Base-by-base conservation (phyloP, 2,113 vertebrate species). In the Orthonyx spaldingii region DNA sequence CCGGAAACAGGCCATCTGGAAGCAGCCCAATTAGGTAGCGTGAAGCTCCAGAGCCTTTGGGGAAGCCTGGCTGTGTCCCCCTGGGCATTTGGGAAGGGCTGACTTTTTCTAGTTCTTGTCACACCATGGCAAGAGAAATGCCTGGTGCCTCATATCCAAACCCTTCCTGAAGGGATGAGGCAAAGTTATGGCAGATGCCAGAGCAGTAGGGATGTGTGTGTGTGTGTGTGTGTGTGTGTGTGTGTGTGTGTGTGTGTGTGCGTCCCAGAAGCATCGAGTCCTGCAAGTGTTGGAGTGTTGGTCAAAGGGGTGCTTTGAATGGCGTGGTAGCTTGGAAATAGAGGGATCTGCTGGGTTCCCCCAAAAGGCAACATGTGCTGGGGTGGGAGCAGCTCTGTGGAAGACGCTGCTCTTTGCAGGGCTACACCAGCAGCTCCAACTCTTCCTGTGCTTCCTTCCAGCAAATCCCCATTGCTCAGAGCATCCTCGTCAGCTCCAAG, bases 1-100 rank as follows among this genome's bases (percentile, higher is more conserved):
- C 93, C 87, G 93, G 94, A 96, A 97, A 91, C 20, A 75, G 87
- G 91, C 95, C 72, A 59, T 78, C 82, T 93, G 95, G 87, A 91
- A 96, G 87, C 83, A 41, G 59, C 90, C 66, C 86, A 80, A 93
- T 65, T 82, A 94, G 56, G 57, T 79, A 53, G 75, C 16, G 88
- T 76, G 42, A 33, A 74, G 92, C 70, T 92, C 71, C 79, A 70
- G 87, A 89, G 61, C 78, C 77, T 59, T 77, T 59, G 72, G 80
- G 61, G 92, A 92, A 77, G 59, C 85, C 88, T 92, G 94, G 44
- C 59, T 37, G 44, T 24, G 53, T 82, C 19, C 41, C 64, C 14
- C 2, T 0, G 61, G 69, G 49, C 42, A 14, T 47, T 60, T 4
- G 3, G 55, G 8, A 35, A 56, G 14, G 53, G 26, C 60, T 65